These are phyloP conservation scores for Mobula birostris DNA, from an alignment of 2,113 vertebrate species.

Conservation along the genomic window DNA sequence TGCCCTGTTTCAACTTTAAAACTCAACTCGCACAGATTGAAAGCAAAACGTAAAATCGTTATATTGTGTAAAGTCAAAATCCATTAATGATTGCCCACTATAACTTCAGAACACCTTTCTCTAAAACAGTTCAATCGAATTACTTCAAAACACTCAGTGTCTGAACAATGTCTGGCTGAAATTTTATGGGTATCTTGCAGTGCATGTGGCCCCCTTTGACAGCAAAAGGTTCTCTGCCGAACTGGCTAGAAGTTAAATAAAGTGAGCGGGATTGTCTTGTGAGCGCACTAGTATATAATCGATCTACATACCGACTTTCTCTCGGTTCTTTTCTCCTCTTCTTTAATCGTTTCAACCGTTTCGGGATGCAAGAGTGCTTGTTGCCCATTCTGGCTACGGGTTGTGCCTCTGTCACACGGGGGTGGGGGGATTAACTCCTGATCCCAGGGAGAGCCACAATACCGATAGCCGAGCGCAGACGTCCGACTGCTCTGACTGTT, in stretches of 20 bases:
- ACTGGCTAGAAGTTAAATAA: background rate
- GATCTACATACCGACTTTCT: background rate
- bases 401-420: background rate
- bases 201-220: background rate
- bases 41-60: background rate
- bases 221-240: background rate
- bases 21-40: background rate
- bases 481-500: background rate
- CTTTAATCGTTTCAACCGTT: background rate
- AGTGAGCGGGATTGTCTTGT: background rate
- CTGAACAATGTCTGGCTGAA: background rate
- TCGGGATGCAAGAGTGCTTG: background rate
- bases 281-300: background rate
- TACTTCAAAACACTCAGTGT: background rate
- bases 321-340: background rate
- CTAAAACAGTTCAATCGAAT: background rate
- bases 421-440: too few relatives aligned
- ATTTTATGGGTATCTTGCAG: background rate
- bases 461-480: background rate
- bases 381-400: background rate
- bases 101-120: background rate
- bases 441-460: background rate
- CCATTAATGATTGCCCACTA: background rate
- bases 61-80: background rate
- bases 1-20: background rate